Percentiles rank a stretch among this genome's conserved stretches.
These are phyloP conservation scores for Choloepus didactylus DNA, from an alignment of 2,797 vertebrate species.

Conservation along the genomic window DNA sequence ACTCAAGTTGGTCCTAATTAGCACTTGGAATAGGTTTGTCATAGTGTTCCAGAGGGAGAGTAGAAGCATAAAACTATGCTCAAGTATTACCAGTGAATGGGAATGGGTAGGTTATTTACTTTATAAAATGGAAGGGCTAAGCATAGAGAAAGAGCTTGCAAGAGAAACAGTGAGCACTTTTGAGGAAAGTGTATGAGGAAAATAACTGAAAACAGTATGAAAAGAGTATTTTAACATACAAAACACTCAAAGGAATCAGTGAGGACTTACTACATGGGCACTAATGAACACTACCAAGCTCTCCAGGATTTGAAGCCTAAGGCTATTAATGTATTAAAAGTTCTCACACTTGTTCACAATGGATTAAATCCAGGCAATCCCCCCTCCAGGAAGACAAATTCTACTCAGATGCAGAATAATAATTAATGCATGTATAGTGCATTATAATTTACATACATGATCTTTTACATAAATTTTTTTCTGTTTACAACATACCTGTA, in stretches of 20 bases:
- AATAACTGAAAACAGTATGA: conserved; percentile 60
- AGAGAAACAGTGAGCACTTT: conserved; percentile 67
- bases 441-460: conserved; percentile 64
- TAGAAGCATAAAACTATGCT: conserved; percentile 50
- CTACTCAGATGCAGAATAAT: conserved; percentile 53
- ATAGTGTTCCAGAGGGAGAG: conserved; percentile 32
- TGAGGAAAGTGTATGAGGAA: conserved; percentile 40
- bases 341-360: conserved; percentile 75
- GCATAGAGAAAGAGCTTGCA: conserved; percentile 58
- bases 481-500: neutral
- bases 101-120: conserved; percentile 68
- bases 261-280: conserved; percentile 33
- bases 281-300: conserved; percentile 75
- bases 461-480: conserved; percentile 51
- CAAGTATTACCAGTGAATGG: conserved; percentile 65
- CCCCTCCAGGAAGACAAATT: conserved; percentile 65
- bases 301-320: conserved; percentile 74
- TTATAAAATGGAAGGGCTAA: conserved; percentile 60
- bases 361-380: conserved; percentile 65
- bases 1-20: conserved; percentile 76
- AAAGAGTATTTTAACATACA: conserved; percentile 21
- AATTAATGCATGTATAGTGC: conserved; percentile 35
- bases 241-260: neutral
- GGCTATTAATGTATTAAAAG: conserved; percentile 74
- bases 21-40: conserved; percentile 66